Evolutionary conservation across 2,113 vertebrate species (phyloP).

Genomic region (Scytalopus superciliaris): DNA sequence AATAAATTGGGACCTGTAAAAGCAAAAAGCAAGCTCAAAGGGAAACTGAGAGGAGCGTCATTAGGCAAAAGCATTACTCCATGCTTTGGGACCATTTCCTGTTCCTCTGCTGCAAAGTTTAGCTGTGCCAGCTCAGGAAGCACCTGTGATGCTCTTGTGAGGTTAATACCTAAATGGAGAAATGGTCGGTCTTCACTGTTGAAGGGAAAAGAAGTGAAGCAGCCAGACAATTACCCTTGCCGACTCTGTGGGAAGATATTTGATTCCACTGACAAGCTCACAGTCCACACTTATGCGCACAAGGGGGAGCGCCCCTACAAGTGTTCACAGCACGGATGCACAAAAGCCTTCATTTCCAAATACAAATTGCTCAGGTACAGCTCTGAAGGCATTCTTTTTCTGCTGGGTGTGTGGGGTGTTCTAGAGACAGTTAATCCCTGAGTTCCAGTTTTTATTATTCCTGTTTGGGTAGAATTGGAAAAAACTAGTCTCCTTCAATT

Average conservation of each 20-base stretch:
- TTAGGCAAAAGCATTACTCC: constrained; percentile 56
- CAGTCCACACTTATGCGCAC: constrained; percentile 67
- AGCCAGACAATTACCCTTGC: constrained; percentile 67
- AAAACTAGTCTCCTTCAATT: not conserved
- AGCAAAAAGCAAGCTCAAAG: constrained; percentile 62
- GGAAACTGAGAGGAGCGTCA: constrained; percentile 25
- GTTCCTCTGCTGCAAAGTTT: constrained; percentile 24
- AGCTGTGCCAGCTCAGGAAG: constrained; percentile 31
- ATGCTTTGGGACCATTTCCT: constrained; percentile 28
- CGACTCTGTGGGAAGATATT: constrained; percentile 74
- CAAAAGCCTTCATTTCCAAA: constrained; percentile 80
- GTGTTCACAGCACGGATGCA: constrained; percentile 74
- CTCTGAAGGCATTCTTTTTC: not conserved
- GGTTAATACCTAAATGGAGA: constrained; percentile 64
- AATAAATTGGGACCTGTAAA: constrained; percentile 56
- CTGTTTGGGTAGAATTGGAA: not conserved
- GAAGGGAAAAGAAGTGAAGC: constrained; percentile 64
- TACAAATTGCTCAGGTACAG: constrained; percentile 80
- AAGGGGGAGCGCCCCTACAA: constrained; percentile 76
- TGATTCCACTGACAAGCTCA: constrained; percentile 75
- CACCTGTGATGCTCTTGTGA: constrained; percentile 13
- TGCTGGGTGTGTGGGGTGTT: not conserved
- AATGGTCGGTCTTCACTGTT: constrained; percentile 48
- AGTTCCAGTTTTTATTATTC: not conserved
- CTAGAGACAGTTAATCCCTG: not conserved